Evolutionary conservation across 1,140 invertebrate species (phyloP), one percentile per base, ranked within the genome.

Genomic region (Aporrectodea caliginosa): DNA sequence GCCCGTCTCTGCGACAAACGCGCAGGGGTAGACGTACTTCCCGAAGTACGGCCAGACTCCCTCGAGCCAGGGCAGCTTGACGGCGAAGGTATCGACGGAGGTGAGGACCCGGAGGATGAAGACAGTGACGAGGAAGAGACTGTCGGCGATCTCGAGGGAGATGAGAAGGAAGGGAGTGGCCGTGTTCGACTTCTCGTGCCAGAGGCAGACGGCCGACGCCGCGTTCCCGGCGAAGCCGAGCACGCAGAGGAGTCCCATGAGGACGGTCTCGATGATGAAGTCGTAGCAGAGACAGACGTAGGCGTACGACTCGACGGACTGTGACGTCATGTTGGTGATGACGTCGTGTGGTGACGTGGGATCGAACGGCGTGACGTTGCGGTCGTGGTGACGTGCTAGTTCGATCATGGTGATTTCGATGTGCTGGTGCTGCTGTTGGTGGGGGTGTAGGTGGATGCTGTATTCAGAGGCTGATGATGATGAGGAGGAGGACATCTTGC

Each of bases 61-160:
- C n/a, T 31, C 33, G 84, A 93, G 92, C 88, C 95, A 95, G 82
- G 91, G 90, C 83, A 92, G 92, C 73, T 94, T 88, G n/a, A 90
- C 89, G 0, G 91, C 91, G 0, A 93, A 80, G 1, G 79, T 93
- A 93, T 33, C 16, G 16, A 76, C 91, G 2, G 93, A 92, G 1
- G 93, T 92, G 80, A 96, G 90, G 1, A 94, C 94, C 86, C 95
- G 95, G 16, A 96, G 91, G 82, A 96, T 90, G 76, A 96, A 91
- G 58, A 94, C 93, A 30, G 94, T 94, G 78, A 95, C 90, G 78
- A 96, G 94, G 79, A 97, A 90, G 71, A 94, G 90, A 0, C 94
- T 94, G 89, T 97, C 95, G 87, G 95, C 27, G 93, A 95, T 82
- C 93, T 91, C 95, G 95, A 96, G 86, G 95, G 94, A 0, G 94